These are phyloP conservation scores for Amitus sp. DNA, from an alignment of 2,888 invertebrate species.

Conservation along the genomic window DNA sequence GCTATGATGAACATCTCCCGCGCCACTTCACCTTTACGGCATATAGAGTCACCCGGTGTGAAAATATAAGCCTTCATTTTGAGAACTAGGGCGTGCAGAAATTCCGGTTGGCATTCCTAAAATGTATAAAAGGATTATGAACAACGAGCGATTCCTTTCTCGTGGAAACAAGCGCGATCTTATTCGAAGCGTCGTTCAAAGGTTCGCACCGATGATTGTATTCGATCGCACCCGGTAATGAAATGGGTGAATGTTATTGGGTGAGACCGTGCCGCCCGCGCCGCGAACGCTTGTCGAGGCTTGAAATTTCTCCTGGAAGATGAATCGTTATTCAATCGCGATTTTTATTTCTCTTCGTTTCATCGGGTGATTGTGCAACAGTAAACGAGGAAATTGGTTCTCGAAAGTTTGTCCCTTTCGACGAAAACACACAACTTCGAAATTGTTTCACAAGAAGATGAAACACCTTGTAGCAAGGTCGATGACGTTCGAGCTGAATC, in stretches of 20 bases:
- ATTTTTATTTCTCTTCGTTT: neutral
- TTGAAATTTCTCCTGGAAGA: no score
- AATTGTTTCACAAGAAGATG: constrained; percentile 4
- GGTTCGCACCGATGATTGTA: no score
- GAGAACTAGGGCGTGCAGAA: constrained; percentile 93
- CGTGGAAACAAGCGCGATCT: neutral
- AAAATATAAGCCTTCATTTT: constrained; percentile 99
- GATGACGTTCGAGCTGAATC: no score
- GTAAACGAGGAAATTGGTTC: constrained; percentile 1
- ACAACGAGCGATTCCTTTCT: neutral
- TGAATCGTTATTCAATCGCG: no score
- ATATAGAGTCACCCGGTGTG: constrained; percentile 96
- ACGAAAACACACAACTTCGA: neutral
- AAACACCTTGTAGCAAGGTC: no score
- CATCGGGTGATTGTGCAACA: neutral
- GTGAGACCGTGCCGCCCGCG: no score
- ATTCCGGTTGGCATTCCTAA: constrained; percentile 97
- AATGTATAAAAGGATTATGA: constrained; percentile 28
- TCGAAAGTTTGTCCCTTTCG: no score
- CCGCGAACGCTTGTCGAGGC: no score
- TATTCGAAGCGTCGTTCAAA: no score
- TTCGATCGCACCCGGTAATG: no score
- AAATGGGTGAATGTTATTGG: no score
- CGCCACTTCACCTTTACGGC: constrained; percentile 93
- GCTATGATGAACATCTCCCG: constrained; percentile 99